Evolutionary conservation across 23 tunicate species (phyloP), one percentile per base, ranked within the genome.

Genomic region (Botrylloides violaceus): DNA sequence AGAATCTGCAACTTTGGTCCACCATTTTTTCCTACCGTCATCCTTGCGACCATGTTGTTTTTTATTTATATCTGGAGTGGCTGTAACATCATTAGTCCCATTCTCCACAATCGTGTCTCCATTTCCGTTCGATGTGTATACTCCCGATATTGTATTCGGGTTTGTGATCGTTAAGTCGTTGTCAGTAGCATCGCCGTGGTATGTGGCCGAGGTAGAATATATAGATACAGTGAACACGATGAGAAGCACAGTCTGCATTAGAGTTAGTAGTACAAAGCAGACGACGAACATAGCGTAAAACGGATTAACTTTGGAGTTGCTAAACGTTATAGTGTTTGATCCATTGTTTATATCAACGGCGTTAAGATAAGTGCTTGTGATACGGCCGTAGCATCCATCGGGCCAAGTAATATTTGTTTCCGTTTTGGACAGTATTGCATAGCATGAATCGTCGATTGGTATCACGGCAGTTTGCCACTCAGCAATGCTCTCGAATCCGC

Each of bases 331-430:
- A 27, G 70, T 29, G 31, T 7, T n/a, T 18, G 49, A 39, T 4
- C 26, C 58, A 20, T 32, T 4, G 33, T 29, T 64, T 25, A 68
- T 7, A 23, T 27, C 9, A 28, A 43, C 12, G 19, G 74, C 26
- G 22, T 39, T 4, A 2, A 68, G 37, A 26, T 39, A 68, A n/a
- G 74, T 32, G 22, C 32, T 9, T 19, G 30, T 68, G 6, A 68
- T 56, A 56, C 74, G 74, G 24, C 37, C 57, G 57, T 37, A 68
- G 37, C 74, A 68, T 18, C 74, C 74, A 19, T 36, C 32, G 18
- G 74, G 57, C 74, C 74, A 68, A 43, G 26, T 37, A n/a, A 4
- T 43, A 1, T 26, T 43, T 23, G 65, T 60, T 43, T 7, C 53
- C 53, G 53, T 43, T 29, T 63, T 33, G 31, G 70, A 27, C 15